Percentiles rank a stretch among this genome's conserved stretches.
Evolutionary conservation across 2,888 invertebrate species (phyloP).

Genomic region (Globia sparganii): DNA sequence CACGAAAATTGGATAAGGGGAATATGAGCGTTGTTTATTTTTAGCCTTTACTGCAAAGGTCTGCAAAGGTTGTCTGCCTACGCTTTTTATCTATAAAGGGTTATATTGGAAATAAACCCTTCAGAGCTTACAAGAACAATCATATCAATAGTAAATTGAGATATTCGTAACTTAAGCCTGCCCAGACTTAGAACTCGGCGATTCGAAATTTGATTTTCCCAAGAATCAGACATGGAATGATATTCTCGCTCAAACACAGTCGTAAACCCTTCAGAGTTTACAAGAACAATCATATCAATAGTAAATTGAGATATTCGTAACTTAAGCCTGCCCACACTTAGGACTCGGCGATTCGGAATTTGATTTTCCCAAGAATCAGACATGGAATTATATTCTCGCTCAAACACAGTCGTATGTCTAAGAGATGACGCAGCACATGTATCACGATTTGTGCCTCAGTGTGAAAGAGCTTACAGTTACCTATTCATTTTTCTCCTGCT

Average conservation of each 20-base stretch:
- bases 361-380: not conserved
- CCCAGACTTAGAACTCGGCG: not conserved
- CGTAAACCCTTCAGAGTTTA: not conserved
- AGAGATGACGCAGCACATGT: not conserved
- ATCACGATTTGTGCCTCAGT: not conserved
- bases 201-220: not conserved
- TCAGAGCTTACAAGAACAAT: not conserved
- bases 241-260: not conserved
- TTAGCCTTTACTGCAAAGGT: constrained; percentile 44
- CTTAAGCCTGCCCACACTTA: not conserved
- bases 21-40: constrained; percentile 42
- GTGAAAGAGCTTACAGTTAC: not conserved
- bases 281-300: not conserved
- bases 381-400: not conserved
- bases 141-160: not conserved
- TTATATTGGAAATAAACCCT: constrained; percentile 46
- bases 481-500: not conserved
- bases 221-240: not conserved
- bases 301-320: not conserved
- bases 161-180: not conserved
- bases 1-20: constrained; percentile 30
- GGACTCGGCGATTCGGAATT: not conserved
- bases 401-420: not conserved
- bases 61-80: constrained; percentile 48
- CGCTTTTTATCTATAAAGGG: constrained; percentile 31